Evolutionary conservation across 2,113 vertebrate species (phyloP).

Genomic region (Scomber colias): DNA sequence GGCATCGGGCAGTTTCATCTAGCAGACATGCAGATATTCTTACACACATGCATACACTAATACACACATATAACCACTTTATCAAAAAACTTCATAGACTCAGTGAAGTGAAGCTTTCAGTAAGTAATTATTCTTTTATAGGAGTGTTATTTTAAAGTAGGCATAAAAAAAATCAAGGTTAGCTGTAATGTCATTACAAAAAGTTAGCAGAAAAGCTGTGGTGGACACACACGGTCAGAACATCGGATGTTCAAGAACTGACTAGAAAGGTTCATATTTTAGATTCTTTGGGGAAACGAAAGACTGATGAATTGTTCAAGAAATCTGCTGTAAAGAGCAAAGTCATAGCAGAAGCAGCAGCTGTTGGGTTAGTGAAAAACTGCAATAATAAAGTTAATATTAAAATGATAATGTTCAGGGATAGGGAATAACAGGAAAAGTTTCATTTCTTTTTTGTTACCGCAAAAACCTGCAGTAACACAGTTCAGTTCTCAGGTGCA

Average conservation of each 20-base stretch:
- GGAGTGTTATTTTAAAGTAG: not conserved
- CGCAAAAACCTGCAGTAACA: no score
- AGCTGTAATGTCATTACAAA: not conserved
- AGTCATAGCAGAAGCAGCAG: not conserved
- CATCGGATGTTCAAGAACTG: not conserved
- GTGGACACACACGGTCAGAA: not conserved
- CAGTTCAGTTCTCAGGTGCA: no score
- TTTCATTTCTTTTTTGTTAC: no score
- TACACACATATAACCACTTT: not conserved
- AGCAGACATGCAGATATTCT: constrained; percentile 35
- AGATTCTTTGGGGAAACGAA: not conserved
- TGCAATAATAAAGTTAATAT: not conserved
- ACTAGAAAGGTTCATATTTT: not conserved
- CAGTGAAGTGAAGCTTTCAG: not conserved
- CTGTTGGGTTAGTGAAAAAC: not conserved
- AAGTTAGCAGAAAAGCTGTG: not conserved
- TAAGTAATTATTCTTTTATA: not conserved
- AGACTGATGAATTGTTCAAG: not conserved
- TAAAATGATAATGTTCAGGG: not conserved
- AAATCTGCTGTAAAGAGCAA: not conserved
- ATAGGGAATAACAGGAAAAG: not conserved
- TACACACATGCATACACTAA: constrained; percentile 17
- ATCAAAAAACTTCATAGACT: constrained; percentile 12
- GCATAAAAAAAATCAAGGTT: not conserved
- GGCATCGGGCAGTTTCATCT: constrained; percentile 46